A percentile compares a stretch with the other conserved stretches of the same genome.
These are phyloP conservation scores for Baccha elongata DNA, from an alignment of 2,888 invertebrate species.

Conservation along the genomic window DNA sequence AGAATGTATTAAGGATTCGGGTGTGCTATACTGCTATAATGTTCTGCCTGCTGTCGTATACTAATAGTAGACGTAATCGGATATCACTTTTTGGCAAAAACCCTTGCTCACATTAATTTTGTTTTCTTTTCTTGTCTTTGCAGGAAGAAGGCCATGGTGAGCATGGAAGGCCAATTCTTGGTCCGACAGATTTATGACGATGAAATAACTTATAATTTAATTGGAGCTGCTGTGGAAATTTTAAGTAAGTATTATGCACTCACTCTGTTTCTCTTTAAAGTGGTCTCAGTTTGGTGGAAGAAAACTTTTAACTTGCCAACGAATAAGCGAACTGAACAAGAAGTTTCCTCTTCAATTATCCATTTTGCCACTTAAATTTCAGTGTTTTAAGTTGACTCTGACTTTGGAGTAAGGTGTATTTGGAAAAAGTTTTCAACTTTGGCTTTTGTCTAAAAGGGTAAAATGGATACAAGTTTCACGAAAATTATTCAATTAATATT, in stretches of 20 bases:
- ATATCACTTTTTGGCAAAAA: slow-evolving; percentile 3
- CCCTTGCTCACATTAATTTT: background rate
- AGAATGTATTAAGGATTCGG: too few relatives aligned
- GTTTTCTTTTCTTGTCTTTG: slow-evolving; percentile 77
- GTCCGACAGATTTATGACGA: slow-evolving; percentile 98
- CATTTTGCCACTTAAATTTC: slow-evolving; percentile 45
- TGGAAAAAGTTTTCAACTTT: slow-evolving; percentile 34
- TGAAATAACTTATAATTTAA: slow-evolving; percentile 96
- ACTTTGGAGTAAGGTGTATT: slow-evolving; percentile 24
- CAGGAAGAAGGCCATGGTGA: slow-evolving; percentile 95
- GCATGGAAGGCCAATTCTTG: slow-evolving; percentile 97
- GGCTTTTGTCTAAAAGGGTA: slow-evolving; percentile 17
- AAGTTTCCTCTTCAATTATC: slow-evolving; percentile 46
- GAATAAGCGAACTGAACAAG: background rate
- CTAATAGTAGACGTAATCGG: background rate
- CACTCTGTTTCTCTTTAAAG: background rate
- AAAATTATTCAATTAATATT: slow-evolving; percentile 58
- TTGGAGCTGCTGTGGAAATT: slow-evolving; percentile 95
- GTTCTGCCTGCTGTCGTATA: background rate
- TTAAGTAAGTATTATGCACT: slow-evolving; percentile 87
- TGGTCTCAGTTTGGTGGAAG: background rate
- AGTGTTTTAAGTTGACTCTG: slow-evolving; percentile 20
- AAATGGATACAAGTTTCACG: slow-evolving; percentile 8
- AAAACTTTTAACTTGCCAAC: background rate
- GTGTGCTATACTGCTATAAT: background rate